phyloP scores from a whole-genome alignment of 2,797 vertebrate genomes.

The Tenualosa ilisha region DNA sequence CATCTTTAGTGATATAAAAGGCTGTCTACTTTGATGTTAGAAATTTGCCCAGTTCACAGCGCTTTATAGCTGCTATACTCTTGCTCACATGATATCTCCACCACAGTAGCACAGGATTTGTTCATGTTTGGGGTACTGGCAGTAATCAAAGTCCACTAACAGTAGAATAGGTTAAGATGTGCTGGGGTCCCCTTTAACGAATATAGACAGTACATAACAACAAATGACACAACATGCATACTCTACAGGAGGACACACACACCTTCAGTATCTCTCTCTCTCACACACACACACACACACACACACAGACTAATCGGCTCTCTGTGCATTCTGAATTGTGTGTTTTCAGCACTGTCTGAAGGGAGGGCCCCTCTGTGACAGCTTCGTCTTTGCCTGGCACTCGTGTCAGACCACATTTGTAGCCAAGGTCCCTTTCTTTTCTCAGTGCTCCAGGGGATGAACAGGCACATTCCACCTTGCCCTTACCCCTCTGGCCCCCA shows the following conservation, averaged over 20 bases:
- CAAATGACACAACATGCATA: background rate
- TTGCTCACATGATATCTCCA: too few relatives aligned
- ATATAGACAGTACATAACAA: too few relatives aligned
- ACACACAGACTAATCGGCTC: background rate
- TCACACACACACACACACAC: background rate
- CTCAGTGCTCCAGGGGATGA: slow-evolving; percentile 21
- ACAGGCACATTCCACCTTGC: background rate
- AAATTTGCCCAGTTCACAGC: too few relatives aligned
- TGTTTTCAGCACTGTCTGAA: background rate
- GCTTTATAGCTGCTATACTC: too few relatives aligned
- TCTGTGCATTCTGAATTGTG: background rate
- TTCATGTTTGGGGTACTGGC: too few relatives aligned
- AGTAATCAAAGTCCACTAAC: too few relatives aligned
- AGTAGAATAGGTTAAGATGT: too few relatives aligned
- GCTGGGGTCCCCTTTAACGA: too few relatives aligned
- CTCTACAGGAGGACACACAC: background rate
- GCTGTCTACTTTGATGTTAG: too few relatives aligned
- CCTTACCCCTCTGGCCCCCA: background rate
- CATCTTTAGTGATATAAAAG: too few relatives aligned
- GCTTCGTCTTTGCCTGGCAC: slow-evolving; percentile 27
- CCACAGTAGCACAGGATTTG: too few relatives aligned
- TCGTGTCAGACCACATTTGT: slow-evolving; percentile 30
- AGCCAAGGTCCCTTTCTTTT: slow-evolving; percentile 32
- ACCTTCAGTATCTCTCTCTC: background rate
- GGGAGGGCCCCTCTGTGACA: slow-evolving; percentile 5